Base-by-base conservation (phyloP, 2,113 vertebrate species). In the Percopsis transmontana region DNA sequence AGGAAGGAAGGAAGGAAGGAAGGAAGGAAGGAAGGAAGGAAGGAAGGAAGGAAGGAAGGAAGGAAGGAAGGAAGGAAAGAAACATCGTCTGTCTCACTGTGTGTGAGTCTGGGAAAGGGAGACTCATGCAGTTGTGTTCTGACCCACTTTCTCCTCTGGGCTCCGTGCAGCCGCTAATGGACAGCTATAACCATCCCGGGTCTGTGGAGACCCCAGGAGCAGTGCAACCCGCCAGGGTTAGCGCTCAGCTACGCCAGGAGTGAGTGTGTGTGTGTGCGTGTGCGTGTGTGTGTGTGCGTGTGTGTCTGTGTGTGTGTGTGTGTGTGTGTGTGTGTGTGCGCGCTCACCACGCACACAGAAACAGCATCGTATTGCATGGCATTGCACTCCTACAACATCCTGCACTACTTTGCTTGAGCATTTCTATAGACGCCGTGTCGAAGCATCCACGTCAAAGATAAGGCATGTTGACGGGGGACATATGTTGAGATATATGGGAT, bases 101-200 rank as follows among this genome's bases (percentile, higher is more conserved):
- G 50, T 41, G 20, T 74, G 54, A 62, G 68, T 70, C 64, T 70
- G 58, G 59, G 27, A 61, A 60, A 55, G 50, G 56, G 53, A 63
- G 70, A 59, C 53, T 55, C 15, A 15, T 63, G 24, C 53, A 19
- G 20, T 11, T 39, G 10, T 5, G 81, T 83, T 82, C 83, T 88
- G 88, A 89, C 90, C 90, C 82, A 91, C 65, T 87, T 92, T 87
- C 64, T 84, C 59, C 82, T 79, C 52, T 82, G 70, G 64, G 74
- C 77, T 88, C 66, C 52, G 74, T 81, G 73, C 78, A 72, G 70
- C 58, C 63, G 62, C 79, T 88, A 85, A 89, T 88, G 89, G 87
- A 84, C 88, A 81, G 57, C 83, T 90, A 86, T 86, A 89, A 87
- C 77, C 72, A 74, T 87, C 79, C 76, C 68, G 67, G 72, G 68